A percentile compares a stretch with the other conserved stretches of the same genome.
Evolutionary conservation across 2,888 invertebrate species (phyloP).

Genomic region (Melipona beecheii): DNA sequence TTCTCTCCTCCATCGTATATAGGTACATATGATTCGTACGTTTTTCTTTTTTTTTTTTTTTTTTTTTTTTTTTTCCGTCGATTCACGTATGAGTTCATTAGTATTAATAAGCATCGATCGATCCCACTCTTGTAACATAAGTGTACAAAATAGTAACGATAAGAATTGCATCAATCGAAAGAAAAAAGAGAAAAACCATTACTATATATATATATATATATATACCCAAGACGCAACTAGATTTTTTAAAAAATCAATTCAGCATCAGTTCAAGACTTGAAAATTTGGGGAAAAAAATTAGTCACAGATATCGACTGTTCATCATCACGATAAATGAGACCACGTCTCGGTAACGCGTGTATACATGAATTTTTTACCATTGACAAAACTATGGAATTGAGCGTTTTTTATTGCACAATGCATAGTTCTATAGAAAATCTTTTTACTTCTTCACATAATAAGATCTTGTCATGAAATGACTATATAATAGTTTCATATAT

Average conservation of each 20-base stretch:
- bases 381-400: conserved; percentile 78
- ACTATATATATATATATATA: conserved; percentile 28
- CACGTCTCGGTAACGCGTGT: conserved; percentile 57
- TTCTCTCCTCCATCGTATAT: conserved; percentile 55
- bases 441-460: conserved; percentile 68
- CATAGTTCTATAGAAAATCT: conserved; percentile 69
- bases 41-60: conserved; percentile 15
- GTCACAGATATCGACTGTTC: conserved; percentile 58
- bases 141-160: conserved; percentile 49
- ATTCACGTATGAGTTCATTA: conserved; percentile 41
- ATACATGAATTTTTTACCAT: conserved; percentile 76
- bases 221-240: conserved; percentile 47
- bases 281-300: conserved; percentile 27
- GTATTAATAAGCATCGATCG: conserved; percentile 45
- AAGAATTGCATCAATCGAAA: conserved; percentile 45
- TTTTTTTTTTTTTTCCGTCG: conserved; percentile 10
- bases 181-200: neutral
- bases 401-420: conserved; percentile 75
- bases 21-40: conserved; percentile 44
- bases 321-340: conserved; percentile 60
- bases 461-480: conserved; percentile 81
- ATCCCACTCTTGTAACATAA: conserved; percentile 46
- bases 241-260: conserved; percentile 45
- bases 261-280: conserved; percentile 41
- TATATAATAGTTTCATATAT: conserved; percentile 78